phyloP scores from a whole-genome alignment of 2,113 vertebrate species.

The Falcunculus frontatus region DNA sequence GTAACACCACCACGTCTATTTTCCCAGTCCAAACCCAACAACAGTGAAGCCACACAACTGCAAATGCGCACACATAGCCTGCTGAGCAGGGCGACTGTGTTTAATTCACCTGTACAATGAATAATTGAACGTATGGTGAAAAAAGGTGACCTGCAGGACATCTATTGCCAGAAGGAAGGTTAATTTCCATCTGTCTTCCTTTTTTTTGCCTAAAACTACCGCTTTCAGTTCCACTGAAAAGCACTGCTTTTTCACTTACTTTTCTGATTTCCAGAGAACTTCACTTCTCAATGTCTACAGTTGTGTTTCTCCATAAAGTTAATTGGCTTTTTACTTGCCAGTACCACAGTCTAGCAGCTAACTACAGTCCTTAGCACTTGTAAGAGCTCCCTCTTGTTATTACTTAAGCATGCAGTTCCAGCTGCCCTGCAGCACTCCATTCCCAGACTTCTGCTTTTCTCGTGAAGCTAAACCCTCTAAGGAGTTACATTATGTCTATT shows the following conservation, averaged over 20 bases:
- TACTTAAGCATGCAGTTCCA: background rate
- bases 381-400: background rate
- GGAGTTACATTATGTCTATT: background rate
- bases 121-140: background rate
- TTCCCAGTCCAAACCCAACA: background rate
- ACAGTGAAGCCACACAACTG: background rate
- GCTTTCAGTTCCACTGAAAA: background rate
- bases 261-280: background rate
- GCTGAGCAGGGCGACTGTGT: background rate
- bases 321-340: background rate
- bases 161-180: background rate
- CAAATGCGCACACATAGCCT: background rate
- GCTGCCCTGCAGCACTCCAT: background rate
- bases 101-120: background rate
- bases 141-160: background rate
- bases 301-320: background rate
- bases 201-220: background rate
- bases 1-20: background rate
- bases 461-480: background rate
- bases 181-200: background rate
- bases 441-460: background rate
- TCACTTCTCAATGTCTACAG: background rate
- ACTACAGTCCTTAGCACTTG: background rate
- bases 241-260: background rate
- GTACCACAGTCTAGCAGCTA: background rate